phyloP scores from a whole-genome alignment of 2,888 invertebrate species.

The Holacanthella duospinosa region DNA sequence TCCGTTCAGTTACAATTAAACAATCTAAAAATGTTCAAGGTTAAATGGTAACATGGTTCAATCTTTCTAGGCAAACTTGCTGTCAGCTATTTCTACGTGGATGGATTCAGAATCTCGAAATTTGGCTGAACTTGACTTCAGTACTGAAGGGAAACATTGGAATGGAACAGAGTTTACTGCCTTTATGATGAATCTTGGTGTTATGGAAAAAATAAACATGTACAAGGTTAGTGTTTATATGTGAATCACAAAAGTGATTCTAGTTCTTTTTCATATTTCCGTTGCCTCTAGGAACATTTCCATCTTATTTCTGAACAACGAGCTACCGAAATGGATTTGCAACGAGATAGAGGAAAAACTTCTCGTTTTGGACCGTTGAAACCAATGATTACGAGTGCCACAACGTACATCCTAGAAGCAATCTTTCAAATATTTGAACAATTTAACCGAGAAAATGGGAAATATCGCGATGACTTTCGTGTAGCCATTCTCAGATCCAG shows the following conservation, averaged over 20 bases:
- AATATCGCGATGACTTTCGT: conserved; percentile 27
- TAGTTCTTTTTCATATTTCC: background rate
- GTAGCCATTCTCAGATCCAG: conserved; percentile 24
- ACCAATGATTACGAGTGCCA: background rate
- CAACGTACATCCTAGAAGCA: conserved; percentile 7
- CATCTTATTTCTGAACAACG: conserved; percentile 1
- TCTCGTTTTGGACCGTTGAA: too few species aligned
- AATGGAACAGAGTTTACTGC: conserved; percentile 16
- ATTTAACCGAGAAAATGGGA: conserved; percentile 8
- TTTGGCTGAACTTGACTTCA: conserved; percentile 9
- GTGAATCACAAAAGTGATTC: background rate
- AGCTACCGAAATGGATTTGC: too few species aligned
- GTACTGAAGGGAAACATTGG: conserved; percentile 12
- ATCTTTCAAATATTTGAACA: conserved; percentile 11
- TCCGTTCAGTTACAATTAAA: background rate
- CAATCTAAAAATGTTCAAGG: background rate
- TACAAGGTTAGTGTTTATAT: background rate
- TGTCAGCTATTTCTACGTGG: conserved; percentile 15
- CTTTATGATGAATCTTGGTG: background rate
- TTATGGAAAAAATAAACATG: background rate
- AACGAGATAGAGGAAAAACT: background rate
- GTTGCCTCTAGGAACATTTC: conserved; percentile 14
- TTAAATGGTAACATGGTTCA: background rate
- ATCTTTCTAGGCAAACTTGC: conserved; percentile 14
- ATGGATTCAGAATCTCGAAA: conserved; percentile 11